Evolutionary conservation across 2,113 vertebrate species (phyloP), one percentile per base, ranked within the genome.

Genomic region (Sinocyclocheilus anophthalmus): DNA sequence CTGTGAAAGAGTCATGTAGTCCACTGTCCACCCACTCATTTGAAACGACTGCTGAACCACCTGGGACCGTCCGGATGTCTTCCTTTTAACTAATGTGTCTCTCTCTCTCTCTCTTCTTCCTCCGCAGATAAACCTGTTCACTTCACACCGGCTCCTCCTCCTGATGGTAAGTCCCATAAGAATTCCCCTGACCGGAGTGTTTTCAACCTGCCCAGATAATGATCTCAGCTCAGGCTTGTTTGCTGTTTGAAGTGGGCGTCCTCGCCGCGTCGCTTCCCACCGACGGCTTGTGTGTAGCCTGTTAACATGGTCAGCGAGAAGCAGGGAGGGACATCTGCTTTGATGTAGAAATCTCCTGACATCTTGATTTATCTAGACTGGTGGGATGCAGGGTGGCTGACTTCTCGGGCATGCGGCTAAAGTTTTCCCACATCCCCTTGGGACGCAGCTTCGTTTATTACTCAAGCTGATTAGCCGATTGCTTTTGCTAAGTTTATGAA

Each of bases 51-150:
- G 72, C 83, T 86, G 81, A 86, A 86, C 89, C 89, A 59, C 53
- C 70, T 88, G 91, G 88, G 84, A 91, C 88, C 10, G 84, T 90
- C 86, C 75, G 45, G 76, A 88, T 90, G 89, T 89, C 84, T 87
- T 85, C 81, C 82, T 87, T 85, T 73, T 91, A 93, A 92, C 91
- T 92, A 93, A 94, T 93, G 79, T 85, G 72, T 90, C 92, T 91
- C 86, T 88, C 76, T 69, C 89, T 26, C 84, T 89, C 73, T 93
- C 57, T 86, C 63, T 85, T 70, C 82, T 89, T 94, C 90, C 94
- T 90, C 93, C 94, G 80, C 95, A 99, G 98, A 99, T 94, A 99
- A 99, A 92, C 98, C 97, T 77, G 96, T 95, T 86, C 96, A 97
- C 89, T 97, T 98, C 89, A 94, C 96, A 0, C 95, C 95, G 48